Evolutionary conservation across 1,140 invertebrate species (phyloP).

Genomic region (Drosophila cardini): DNA sequence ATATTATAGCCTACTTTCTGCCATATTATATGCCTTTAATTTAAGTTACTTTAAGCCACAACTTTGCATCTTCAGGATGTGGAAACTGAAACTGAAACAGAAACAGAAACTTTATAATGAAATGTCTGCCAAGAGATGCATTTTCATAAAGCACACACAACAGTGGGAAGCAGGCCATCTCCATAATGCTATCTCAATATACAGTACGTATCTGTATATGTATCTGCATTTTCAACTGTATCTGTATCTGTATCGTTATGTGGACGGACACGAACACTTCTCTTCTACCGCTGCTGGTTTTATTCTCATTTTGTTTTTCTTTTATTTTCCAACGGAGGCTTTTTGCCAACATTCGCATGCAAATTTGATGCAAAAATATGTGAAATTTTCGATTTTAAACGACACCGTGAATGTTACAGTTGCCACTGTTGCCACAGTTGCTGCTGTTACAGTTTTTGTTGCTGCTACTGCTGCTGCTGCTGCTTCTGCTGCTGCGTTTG

Average conservation of each 20-base stretch:
- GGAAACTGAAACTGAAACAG: conserved; percentile 4
- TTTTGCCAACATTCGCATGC: conserved; percentile 54
- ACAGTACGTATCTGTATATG: conserved; percentile 18
- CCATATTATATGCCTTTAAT: not conserved
- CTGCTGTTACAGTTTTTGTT: not conserved
- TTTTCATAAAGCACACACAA: conserved; percentile 23
- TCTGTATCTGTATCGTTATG: conserved; percentile 40
- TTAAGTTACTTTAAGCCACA: not conserved
- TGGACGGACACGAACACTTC: conserved; percentile 53
- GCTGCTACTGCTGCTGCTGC: not conserved
- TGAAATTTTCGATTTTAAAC: conserved; percentile 80
- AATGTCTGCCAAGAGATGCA: conserved; percentile 34
- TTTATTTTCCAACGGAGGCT: not conserved
- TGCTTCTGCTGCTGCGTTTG: conserved; percentile 18
- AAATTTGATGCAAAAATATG: conserved; percentile 83
- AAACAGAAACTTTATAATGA: conserved; percentile 20
- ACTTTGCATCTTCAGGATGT: not conserved
- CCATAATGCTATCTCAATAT: conserved; percentile 43
- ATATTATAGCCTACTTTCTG: not conserved
- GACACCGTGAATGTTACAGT: conserved; percentile 36
- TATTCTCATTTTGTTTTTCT: not conserved
- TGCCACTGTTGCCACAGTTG: conserved; percentile 21
- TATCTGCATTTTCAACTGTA: conserved; percentile 33
- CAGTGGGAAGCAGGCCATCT: conserved; percentile 27
- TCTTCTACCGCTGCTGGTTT: conserved; percentile 9